Base-by-base conservation (phyloP, 2,888 invertebrate species). In the Phragmatobia fuliginosa region DNA sequence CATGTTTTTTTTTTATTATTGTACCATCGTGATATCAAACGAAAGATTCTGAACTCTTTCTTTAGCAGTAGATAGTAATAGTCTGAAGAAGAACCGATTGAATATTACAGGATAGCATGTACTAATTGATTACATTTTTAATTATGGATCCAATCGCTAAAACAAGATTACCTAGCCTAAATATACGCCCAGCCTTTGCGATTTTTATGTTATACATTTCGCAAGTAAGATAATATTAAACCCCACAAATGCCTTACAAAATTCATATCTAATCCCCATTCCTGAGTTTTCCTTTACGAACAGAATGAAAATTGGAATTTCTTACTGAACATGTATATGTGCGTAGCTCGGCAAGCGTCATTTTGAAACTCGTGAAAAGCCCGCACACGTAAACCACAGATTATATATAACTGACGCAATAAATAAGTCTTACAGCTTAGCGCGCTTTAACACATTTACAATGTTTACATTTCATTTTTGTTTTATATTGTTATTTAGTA, bases 401-500 rank as follows among this genome's bases (percentile, higher is more conserved):
- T 56, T 56, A 56, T 28, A 25, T 28, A 56, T 56, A 56, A 56
- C 56, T 28, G 56, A 28, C 14, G 56, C 28, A 56, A 56, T 56
- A 56, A 56, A 28, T 56, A 56, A 56, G 56, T 56, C 56, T 56
- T 56, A 56, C 6, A 56, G 56, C 56, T 56, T 56, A 28, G 56
- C 56, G 28, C 28, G 56, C 56, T 28, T 56, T 56, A 14, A 28
- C 25, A 56, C 56, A 56, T 25, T 28, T 16, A 49, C 14, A 14
- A 28, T 28, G 28, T 56, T 56, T 56, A 56, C 16, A 56, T 56
- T 56, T 28, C 28, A 28, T 56, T 56, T 25, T 14, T 14, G 52
- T 28, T 56, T 14, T 28, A 56, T 56, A 56, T 56, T 11, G 52
- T 28, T 28, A 25, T 56, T 56, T 56, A 56, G 14, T 28, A 28